Evolutionary conservation across 2,888 invertebrate species (phyloP), one percentile per base, ranked within the genome.

Genomic region (Biston betularia): DNA sequence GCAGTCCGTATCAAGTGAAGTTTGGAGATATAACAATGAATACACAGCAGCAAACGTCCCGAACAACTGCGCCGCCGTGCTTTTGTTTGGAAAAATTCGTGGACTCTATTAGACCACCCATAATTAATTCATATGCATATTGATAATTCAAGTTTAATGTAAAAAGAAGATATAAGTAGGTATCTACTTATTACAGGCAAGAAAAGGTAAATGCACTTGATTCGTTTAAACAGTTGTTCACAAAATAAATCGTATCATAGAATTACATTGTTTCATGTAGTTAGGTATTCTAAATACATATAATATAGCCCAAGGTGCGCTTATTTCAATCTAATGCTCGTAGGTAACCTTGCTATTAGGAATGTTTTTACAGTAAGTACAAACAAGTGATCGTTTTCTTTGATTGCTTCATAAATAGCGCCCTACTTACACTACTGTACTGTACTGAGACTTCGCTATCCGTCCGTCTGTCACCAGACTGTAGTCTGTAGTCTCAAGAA

Each of bases 51-150:
- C 58, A 62, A 52, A 68, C 50, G 6, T 8, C 68, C 34, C 14
- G 40, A 15, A 38, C 4, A 0, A 12, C 24, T n/a, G 71, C 49
- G 6, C 49, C 42, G 0, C 70, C 76, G 24, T 85, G 86, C 65
- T 54, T 82, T 65, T 86, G 87, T 63, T 71, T 89, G 65, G 81
- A 88, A 62, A 82, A 81, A 54, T 88, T 85, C 57, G 79, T 91
- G 14, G 78, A 88, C 58, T 76, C 87, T n/a, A 87, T 91, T 53
- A 84, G 88, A 65, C 89, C 89, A 35, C 84, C 86, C 11, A 14
- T 79, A 44, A 33, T 46, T 6, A 11, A 61, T 40, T 24, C 46
- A 45, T 62, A n/a, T 63, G 49, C 42, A 15, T 40, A 56, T 8
- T 44, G 35, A 55, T 15, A 44, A 2, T 24, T 3, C 24, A 24